phyloP scores from a whole-genome alignment of 2,888 invertebrate species.

The Unio pictorum region DNA sequence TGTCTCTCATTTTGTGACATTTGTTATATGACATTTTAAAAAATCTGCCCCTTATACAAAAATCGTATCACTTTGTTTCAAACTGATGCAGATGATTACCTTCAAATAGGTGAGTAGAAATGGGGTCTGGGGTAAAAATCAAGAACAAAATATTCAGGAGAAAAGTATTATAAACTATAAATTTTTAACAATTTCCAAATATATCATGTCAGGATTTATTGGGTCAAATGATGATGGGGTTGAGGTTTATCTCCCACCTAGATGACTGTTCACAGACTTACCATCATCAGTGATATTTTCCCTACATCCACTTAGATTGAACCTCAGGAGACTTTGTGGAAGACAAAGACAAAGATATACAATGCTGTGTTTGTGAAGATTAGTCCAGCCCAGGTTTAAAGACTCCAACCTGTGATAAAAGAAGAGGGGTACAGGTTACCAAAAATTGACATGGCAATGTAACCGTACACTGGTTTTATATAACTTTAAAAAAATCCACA shows the following conservation, averaged over 20 bases:
- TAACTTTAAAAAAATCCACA: too few species aligned
- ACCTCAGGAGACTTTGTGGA: conserved; percentile 79
- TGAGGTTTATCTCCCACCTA: too few species aligned
- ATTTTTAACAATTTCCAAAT: background rate
- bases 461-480: too few species aligned
- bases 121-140: too few species aligned
- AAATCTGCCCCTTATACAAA: too few species aligned
- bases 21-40: too few species aligned
- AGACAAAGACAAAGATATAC: conserved; percentile 77
- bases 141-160: too few species aligned
- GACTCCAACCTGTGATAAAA: conserved; percentile 75
- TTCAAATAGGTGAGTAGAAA: too few species aligned
- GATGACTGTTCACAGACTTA: conserved; percentile 25
- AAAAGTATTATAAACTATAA: background rate
- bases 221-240: too few species aligned
- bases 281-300: conserved; percentile 82
- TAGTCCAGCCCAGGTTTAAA: conserved; percentile 87
- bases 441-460: background rate
- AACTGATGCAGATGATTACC: too few species aligned
- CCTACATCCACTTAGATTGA: conserved; percentile 89
- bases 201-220: background rate
- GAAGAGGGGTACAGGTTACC: background rate
- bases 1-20: too few species aligned
- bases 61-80: too few species aligned
- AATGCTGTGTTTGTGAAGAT: conserved; percentile 77